A percentile compares a stretch with the other conserved stretches of the same genome.
Conservation (phyloP, 2,797 vertebrate species). For the Myoxocephalus aenaeus region DNA sequence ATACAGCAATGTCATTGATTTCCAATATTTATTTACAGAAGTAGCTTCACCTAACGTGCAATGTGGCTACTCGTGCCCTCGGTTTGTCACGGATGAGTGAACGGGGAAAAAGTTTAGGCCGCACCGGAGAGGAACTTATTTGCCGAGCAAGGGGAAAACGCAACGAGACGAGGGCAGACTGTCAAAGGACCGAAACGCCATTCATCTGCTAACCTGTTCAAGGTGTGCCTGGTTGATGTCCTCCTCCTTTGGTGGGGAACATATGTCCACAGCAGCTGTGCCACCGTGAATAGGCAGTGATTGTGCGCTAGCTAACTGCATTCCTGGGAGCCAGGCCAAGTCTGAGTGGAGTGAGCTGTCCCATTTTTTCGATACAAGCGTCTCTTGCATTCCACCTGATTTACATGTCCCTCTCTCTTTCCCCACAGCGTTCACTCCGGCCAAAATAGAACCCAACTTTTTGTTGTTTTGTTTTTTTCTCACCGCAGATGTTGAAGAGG, state of each 20-base stretch:
- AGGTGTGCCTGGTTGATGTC: constrained; percentile 84
- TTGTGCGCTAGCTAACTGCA: constrained; percentile 80
- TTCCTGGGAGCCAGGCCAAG: constrained; percentile 85
- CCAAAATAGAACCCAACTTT: constrained; percentile 45
- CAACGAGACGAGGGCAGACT: constrained; percentile 74
- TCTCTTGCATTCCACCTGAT: constrained; percentile 76
- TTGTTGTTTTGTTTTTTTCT: constrained; percentile 38
- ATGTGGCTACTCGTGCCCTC: constrained; percentile 1
- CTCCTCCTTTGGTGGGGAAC: constrained; percentile 83
- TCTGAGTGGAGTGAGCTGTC: constrained; percentile 81
- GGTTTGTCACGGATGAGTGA: constrained; percentile 30
- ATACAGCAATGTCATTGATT: constrained; percentile 38
- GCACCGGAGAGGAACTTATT: constrained; percentile 70
- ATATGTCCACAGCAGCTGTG: constrained; percentile 88
- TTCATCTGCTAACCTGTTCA: constrained; percentile 86
- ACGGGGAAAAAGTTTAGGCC: constrained; percentile 68
- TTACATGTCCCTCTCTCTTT: constrained; percentile 66
- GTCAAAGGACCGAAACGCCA: constrained; percentile 79
- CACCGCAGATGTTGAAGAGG: constrained; percentile 52
- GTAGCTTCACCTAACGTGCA: not conserved
- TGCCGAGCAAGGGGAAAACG: constrained; percentile 75
- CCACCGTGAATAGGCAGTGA: constrained; percentile 82
- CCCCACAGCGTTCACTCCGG: constrained; percentile 44
- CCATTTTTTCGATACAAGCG: constrained; percentile 71
- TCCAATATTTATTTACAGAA: constrained; percentile 44